A percentile compares a stretch with the other conserved stretches of the same genome.
These are phyloP conservation scores for Gnathonemus longibarbis DNA, from an alignment of 2,113 vertebrate species.

Conservation along the genomic window DNA sequence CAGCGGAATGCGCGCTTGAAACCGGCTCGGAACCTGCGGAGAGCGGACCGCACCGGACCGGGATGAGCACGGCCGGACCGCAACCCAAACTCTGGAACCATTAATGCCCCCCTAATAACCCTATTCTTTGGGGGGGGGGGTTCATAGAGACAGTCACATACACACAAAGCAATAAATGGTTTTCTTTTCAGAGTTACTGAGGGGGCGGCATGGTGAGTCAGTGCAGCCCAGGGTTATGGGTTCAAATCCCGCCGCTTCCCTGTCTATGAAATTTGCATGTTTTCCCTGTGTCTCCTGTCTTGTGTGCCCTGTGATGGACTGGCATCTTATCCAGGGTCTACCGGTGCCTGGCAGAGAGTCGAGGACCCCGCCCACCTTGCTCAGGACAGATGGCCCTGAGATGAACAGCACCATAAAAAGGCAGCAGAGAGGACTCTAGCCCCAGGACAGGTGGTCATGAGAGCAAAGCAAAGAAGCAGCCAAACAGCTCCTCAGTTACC, in stretches of 20 bases:
- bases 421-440: not conserved
- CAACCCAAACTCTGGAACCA: not conserved
- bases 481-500: not conserved
- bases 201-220: not conserved
- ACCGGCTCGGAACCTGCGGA: constrained; percentile 83
- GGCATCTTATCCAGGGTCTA: not conserved
- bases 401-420: not conserved
- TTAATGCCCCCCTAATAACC: not conserved
- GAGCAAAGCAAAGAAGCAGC: not conserved
- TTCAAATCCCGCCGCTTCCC: not conserved
- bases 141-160: not conserved
- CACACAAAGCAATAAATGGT: not conserved
- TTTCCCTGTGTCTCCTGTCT: not conserved
- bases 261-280: not conserved
- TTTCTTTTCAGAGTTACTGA: not conserved
- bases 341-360: not conserved
- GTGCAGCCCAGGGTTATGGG: not conserved
- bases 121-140: too few relatives aligned
- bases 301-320: not conserved
- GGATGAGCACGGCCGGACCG: not conserved
- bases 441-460: not conserved
- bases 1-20: constrained; percentile 89
- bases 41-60: not conserved
- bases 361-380: not conserved
- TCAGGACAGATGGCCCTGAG: not conserved